These are phyloP conservation scores for Tethya wilhelma DNA, from an alignment of 37 sponge, comb jelly and placozoan genomes.

Conservation along the genomic window DNA sequence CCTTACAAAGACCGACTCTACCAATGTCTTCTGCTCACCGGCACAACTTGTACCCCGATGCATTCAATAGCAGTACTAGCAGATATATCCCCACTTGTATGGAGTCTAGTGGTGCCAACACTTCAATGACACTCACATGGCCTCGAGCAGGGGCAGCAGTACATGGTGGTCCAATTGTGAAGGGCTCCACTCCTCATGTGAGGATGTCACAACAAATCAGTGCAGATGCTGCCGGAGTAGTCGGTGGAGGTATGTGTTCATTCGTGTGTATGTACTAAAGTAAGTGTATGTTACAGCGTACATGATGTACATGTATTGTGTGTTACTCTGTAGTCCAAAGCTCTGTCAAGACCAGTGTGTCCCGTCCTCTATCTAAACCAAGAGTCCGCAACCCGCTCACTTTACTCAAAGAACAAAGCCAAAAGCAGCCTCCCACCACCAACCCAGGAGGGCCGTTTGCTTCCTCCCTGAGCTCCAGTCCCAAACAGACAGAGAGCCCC, in stretches of 20 bases:
- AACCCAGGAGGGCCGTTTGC: not conserved
- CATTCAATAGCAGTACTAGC: not conserved
- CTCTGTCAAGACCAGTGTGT: constrained; percentile 14
- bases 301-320: not conserved
- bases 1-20: too few species aligned
- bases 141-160: not conserved
- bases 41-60: too few species aligned
- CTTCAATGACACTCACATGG: constrained; percentile 22
- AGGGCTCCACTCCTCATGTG: not conserved
- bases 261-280: constrained; percentile 6
- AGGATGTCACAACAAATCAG: constrained; percentile 21
- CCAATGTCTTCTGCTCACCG: too few species aligned
- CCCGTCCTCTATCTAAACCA: constrained; percentile 70
- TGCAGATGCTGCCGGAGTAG: not conserved
- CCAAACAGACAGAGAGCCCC: constrained; percentile 30
- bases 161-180: not conserved
- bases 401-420: constrained; percentile 11
- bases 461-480: not conserved
- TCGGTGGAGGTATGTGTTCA: constrained; percentile 16
- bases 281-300: not conserved
- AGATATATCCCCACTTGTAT: too few species aligned
- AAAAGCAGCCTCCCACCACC: not conserved
- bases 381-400: constrained; percentile 71
- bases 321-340: constrained; percentile 4
- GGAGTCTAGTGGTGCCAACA: not conserved